Percentiles rank a stretch among this genome's conserved stretches.
phyloP scores from a whole-genome alignment of 2,888 invertebrate genomes.

The Steinernema carpocapsae region DNA sequence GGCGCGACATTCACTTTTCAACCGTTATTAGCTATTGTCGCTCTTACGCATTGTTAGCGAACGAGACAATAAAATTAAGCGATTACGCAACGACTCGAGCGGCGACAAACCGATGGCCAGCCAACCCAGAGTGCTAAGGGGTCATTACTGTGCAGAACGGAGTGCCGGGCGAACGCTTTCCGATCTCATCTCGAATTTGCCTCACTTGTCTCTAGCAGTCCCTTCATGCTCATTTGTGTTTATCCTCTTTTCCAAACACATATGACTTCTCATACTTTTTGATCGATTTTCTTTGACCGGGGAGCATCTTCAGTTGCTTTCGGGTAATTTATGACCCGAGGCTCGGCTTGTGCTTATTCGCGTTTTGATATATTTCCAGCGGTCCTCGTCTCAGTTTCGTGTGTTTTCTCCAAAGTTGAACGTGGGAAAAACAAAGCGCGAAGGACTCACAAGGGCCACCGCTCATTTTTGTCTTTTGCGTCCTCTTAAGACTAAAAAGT shows the following conservation, averaged over 20 bases:
- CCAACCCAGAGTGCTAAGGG: conserved; percentile 28
- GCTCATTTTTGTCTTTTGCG: neutral
- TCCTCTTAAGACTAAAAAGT: neutral
- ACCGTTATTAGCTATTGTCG: conserved; percentile 29
- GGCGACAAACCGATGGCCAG: conserved; percentile 33
- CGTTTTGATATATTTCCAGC: neutral
- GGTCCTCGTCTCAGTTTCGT: neutral
- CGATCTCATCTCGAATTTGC: neutral
- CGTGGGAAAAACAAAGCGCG: neutral
- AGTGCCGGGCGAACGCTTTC: neutral
- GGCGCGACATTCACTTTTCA: conserved; percentile 2
- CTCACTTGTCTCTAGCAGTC: neutral
- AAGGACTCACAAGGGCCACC: neutral
- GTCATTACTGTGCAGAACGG: conserved; percentile 25
- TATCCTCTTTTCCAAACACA: neutral
- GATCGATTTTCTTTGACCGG: conserved; percentile 32
- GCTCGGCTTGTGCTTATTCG: neutral
- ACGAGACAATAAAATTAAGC: conserved; percentile 24
- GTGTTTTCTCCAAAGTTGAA: neutral
- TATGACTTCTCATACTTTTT: neutral
- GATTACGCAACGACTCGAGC: conserved; percentile 24
- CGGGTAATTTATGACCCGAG: conserved; percentile 10
- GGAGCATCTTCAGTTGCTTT: neutral
- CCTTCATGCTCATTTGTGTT: neutral
- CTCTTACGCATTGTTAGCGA: conserved; percentile 19